Evolutionary conservation across 1,140 invertebrate species (phyloP), one percentile per base, ranked within the genome.

Genomic region (Phymastichus coffea): DNA sequence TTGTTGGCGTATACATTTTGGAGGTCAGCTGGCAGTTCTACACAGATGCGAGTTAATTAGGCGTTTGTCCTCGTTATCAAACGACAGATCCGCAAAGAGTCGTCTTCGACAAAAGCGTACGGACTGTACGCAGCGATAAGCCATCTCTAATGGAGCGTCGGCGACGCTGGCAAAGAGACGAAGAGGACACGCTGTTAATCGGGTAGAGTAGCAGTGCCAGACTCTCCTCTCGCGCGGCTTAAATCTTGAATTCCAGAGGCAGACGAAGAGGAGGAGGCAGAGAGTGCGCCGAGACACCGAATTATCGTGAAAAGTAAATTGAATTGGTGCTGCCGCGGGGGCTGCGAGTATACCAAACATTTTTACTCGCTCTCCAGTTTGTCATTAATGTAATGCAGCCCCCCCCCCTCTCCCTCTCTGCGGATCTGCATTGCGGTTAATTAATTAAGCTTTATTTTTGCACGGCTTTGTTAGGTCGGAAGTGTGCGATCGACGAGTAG

Each of bases 231-330:
- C 12, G 28, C 33, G 49, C 19, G 53, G 48, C 58, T 61, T 61
- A 48, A 61, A 61, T 61, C 44, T 61, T 44, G 58, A 61, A 61
- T 55, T 56, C 52, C 59, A 55, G 52, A 61, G 55, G 49, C 52
- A 61, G 46, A 35, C 49, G 7, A 38, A 20, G 38, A 58, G 55
- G 20, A 58, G 57, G 57, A 62, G 19, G 41, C 30, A 37, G 40
- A 35, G 35, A 12, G 33, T 28, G 38, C 20, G 57, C 26, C 55
- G 62, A 65, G 64, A 59, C 44, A 61, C 37, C n/a, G 49, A 60
- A 53, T 55, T 61, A 55, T 61, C 37, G 52, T 49, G n/a, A 55
- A 55, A 61, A 61, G 59, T 48, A 35, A 61, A 61, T 61, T 61
- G 49, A 61, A 61, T 61, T 61, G 28, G 33, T 35, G n/a, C 41